A percentile compares a stretch with the other conserved stretches of the same genome.
These are phyloP conservation scores for Idaea aversata DNA, from an alignment of 2,888 invertebrate species.

Conservation along the genomic window DNA sequence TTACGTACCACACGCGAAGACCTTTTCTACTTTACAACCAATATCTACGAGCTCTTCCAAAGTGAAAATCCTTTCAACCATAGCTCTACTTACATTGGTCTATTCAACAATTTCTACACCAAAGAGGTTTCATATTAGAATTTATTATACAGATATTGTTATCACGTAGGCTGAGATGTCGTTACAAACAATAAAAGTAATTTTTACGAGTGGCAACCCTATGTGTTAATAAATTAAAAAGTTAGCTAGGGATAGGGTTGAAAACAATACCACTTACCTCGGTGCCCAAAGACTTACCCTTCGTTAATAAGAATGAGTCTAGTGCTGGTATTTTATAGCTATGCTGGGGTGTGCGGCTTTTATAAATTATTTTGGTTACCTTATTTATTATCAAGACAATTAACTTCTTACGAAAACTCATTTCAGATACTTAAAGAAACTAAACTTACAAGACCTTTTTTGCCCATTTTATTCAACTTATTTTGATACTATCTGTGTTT, in stretches of 20 bases:
- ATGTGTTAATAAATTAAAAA: slow-evolving; percentile 77
- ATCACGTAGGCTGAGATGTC: slow-evolving; percentile 78
- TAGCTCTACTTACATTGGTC: slow-evolving; percentile 41
- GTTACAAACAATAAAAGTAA: slow-evolving; percentile 80
- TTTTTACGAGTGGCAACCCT: slow-evolving; percentile 78
- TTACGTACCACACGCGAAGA: slow-evolving; percentile 55
- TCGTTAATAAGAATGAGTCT: slow-evolving; percentile 40
- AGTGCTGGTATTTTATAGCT: neutral
- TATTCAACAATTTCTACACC: slow-evolving; percentile 16
- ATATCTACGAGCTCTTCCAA: slow-evolving; percentile 21
- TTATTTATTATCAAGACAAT: neutral
- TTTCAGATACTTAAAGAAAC: neutral
- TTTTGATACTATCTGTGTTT: too few species aligned
- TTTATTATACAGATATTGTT: slow-evolving; percentile 72
- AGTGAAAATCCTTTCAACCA: slow-evolving; percentile 9
- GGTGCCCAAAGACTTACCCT: slow-evolving; percentile 65
- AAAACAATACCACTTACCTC: slow-evolving; percentile 74
- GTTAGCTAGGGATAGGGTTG: slow-evolving; percentile 60
- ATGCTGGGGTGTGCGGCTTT: neutral
- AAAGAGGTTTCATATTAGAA: slow-evolving; percentile 54
- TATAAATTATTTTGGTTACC: neutral
- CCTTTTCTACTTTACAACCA: slow-evolving; percentile 32
- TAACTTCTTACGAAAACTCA: neutral
- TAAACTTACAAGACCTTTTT: too few species aligned
- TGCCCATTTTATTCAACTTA: too few species aligned